Conservation (phyloP, 2,113 vertebrate genomes). For the Pardalotus punctatus region DNA sequence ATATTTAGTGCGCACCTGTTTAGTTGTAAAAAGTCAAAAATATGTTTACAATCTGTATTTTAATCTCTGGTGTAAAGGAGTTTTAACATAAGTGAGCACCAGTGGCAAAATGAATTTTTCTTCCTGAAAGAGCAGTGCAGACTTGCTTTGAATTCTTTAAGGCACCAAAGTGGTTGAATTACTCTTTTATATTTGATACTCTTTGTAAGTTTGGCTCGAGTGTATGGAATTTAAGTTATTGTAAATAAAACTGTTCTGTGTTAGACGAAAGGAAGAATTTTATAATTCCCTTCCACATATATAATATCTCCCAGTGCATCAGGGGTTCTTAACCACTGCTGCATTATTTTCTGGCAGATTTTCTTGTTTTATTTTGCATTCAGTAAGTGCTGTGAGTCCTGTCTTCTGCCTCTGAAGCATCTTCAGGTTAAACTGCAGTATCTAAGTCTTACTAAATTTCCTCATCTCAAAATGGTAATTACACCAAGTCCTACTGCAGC, state of each 20-base stretch:
- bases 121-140: background rate
- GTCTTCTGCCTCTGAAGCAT: background rate
- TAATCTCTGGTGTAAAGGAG: background rate
- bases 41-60: background rate
- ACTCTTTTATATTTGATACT: background rate
- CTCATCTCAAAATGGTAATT: background rate
- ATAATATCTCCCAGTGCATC: background rate
- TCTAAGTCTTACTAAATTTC: background rate
- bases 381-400: background rate
- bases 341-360: background rate
- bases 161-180: background rate
- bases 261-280: background rate
- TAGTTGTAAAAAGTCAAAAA: background rate
- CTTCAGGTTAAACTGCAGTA: background rate
- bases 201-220: background rate
- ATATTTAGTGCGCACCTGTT: slow-evolving; percentile 6
- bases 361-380: background rate
- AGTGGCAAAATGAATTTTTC: background rate
- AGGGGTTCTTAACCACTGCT: background rate
- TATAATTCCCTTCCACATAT: background rate
- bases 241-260: background rate
- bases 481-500: background rate
- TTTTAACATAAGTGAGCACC: background rate
- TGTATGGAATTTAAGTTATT: background rate
- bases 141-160: background rate